phyloP scores from a whole-genome alignment of 2,113 vertebrate species.

The Dicentrarchus labrax region DNA sequence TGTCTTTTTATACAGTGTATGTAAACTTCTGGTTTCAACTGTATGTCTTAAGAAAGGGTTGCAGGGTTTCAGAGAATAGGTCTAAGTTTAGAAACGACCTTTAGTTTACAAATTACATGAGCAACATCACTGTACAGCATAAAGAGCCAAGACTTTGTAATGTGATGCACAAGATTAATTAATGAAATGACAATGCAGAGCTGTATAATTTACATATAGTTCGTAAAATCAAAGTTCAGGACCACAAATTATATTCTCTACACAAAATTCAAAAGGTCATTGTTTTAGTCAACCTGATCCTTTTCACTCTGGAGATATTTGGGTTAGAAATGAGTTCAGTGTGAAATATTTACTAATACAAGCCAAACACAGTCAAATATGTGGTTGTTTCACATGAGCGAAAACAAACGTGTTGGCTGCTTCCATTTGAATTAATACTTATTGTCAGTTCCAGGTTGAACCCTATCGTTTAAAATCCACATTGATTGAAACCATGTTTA shows the following conservation, averaged over 20 bases:
- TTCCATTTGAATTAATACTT: neutral
- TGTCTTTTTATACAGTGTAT: too few species aligned
- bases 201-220: too few species aligned
- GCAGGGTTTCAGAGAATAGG: neutral
- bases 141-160: neutral
- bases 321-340: neutral
- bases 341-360: neutral
- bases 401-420: neutral
- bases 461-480: neutral
- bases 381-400: neutral
- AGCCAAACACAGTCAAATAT: neutral
- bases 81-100: neutral
- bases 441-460: constrained; percentile 5
- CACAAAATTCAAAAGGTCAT: neutral
- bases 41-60: neutral
- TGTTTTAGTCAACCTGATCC: neutral
- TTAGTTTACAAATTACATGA: neutral
- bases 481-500: constrained; percentile 11
- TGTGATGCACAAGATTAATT: neutral
- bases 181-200: too few species aligned
- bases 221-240: neutral
- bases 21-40: too few species aligned
- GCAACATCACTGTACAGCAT: neutral
- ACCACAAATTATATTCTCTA: neutral
- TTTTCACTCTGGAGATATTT: neutral